phyloP scores from a whole-genome alignment of 2,888 invertebrate genomes.

The Ametastegia equiseti region DNA sequence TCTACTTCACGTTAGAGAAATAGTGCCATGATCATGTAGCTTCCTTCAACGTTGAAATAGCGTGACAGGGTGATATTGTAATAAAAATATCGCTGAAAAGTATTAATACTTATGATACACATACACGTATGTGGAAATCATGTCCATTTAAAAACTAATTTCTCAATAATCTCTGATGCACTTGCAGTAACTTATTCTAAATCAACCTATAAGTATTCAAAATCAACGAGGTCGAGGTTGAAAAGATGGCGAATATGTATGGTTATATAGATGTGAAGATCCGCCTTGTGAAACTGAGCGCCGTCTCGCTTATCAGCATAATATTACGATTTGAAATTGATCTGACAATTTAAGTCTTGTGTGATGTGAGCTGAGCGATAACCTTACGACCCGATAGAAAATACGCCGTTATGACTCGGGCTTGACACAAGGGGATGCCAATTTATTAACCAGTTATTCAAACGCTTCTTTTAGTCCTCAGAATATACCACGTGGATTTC shows the following conservation, averaged over 20 bases:
- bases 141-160: not conserved
- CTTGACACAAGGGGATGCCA: constrained; percentile 5
- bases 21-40: too few species aligned
- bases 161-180: not conserved
- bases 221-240: constrained; percentile 8
- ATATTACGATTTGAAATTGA: constrained; percentile 18
- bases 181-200: not conserved
- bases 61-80: not conserved
- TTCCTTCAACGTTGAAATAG: not conserved
- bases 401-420: not conserved
- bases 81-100: not conserved
- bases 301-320: constrained; percentile 1
- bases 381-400: not conserved
- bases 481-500: not conserved
- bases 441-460: constrained; percentile 30
- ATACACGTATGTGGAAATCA: too few species aligned
- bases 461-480: not conserved
- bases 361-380: not conserved
- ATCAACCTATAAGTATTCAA: not conserved
- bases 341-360: constrained; percentile 10
- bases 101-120: too few species aligned
- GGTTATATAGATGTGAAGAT: not conserved
- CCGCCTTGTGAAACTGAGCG: not conserved
- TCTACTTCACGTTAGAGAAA: too few species aligned
- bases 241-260: constrained; percentile 4